Evolutionary conservation across 2,113 vertebrate genomes (phyloP), one percentile per base, ranked within the genome.

Genomic region (Oryctolagus cuniculus): DNA sequence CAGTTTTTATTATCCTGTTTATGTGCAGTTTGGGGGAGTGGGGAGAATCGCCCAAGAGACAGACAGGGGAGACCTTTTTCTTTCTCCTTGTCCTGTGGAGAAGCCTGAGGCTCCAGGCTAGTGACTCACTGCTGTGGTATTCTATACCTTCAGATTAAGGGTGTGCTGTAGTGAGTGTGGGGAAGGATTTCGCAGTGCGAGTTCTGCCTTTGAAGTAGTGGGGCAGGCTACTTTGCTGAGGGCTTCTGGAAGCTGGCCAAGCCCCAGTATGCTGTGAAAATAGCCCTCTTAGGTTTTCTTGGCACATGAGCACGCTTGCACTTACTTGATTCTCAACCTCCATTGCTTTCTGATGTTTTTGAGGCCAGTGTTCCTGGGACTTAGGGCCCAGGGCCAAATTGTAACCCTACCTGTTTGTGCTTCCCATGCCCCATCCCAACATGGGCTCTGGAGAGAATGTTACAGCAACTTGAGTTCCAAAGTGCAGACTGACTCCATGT

Each of bases 161-260:
- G 96, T 93, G 94, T 78, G 63, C 86, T 90, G 77, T 87, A 77
- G 79, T 87, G 83, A 96, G 97, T 95, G 97, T 96, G 94, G 95
- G 96, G 81, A 92, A 97, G 96, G 92, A 96, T 96, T 97, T 96
- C 97, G 97, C 97, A 96, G 97, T 81, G 75, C 8, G 17, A 91
- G 79, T 70, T 91, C 91, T 90, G 93, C 87, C 97, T 98, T 97
- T 98, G 97, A 98, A 95, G 96, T 97, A 96, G 93, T 67, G 34
- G 93, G 91, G 91, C 91, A 96, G 87, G 95, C 96, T 95, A 95
- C 94, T 97, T 96, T 80, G 82, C 85, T 96, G 96, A 98, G 93
- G 95, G 89, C 64, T 93, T 96, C 96, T 97, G 97, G 97, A 92
- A 80, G 10, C 17, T 5, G 12, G 97, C 97, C 97, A 97, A 96